phyloP scores from a whole-genome alignment of 2,797 vertebrate species.

The Sebastes glaucus region DNA sequence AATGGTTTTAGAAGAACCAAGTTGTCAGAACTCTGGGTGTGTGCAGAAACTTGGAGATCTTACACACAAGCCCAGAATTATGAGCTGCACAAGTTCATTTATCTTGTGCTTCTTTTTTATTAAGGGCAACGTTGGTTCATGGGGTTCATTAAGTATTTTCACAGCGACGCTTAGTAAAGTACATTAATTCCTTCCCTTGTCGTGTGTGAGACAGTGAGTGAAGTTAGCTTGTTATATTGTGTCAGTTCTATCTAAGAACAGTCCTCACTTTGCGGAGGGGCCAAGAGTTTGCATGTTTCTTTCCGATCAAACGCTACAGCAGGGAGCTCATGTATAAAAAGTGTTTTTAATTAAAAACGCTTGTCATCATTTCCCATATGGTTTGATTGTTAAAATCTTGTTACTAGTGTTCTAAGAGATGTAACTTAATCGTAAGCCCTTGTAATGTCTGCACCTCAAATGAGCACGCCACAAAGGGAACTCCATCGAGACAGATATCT shows the following conservation, averaged over 20 bases:
- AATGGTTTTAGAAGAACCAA: neutral
- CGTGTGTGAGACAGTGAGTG: neutral
- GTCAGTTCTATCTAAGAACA: neutral
- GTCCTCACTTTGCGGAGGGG: neutral
- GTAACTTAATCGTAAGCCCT: neutral
- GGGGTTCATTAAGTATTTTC: neutral
- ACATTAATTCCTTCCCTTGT: neutral
- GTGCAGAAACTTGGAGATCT: neutral
- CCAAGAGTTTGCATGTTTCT: conserved; percentile 44
- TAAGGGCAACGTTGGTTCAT: neutral
- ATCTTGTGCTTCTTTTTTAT: neutral
- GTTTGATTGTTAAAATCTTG: neutral
- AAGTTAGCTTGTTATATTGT: conserved; percentile 37
- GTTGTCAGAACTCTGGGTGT: neutral
- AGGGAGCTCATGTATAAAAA: neutral
- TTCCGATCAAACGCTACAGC: neutral
- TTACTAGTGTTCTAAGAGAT: neutral
- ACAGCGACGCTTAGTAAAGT: neutral
- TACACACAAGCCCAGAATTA: neutral
- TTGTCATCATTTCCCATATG: neutral
- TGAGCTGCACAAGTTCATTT: neutral
- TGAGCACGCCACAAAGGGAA: neutral
- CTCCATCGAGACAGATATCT: neutral
- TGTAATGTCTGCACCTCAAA: neutral
- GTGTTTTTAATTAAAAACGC: neutral